Evolutionary conservation across 2,797 vertebrate genomes (phyloP).

Genomic region (Podarcis siculus): DNA sequence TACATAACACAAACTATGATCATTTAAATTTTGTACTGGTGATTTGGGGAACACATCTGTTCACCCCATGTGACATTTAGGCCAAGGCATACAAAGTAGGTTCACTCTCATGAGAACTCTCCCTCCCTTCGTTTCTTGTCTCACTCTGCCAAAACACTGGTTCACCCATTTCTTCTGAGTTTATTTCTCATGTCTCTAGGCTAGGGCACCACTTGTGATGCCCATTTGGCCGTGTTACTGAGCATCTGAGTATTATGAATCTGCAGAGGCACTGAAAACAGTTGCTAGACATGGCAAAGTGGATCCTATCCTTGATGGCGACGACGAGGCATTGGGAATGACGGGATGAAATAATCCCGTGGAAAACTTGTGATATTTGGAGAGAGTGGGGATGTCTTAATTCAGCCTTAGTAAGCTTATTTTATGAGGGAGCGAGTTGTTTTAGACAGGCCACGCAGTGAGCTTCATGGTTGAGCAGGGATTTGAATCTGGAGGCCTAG

Average conservation of each 20-base stretch:
- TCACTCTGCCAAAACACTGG: background rate
- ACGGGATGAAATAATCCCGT: background rate
- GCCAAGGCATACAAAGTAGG: background rate
- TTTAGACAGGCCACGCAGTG: background rate
- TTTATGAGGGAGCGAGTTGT: background rate
- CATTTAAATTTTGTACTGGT: background rate
- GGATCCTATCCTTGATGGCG: background rate
- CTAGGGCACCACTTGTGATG: background rate
- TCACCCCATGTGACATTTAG: background rate
- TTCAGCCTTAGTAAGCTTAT: background rate
- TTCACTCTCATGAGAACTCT: background rate
- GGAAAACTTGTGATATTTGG: background rate
- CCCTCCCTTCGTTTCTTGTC: too few species aligned
- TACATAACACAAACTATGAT: background rate
- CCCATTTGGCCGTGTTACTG: background rate
- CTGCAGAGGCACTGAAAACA: background rate
- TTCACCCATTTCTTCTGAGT: background rate
- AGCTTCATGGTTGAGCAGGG: background rate
- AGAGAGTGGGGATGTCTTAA: background rate
- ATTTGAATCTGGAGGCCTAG: background rate
- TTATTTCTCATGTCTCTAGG: background rate
- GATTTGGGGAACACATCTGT: background rate
- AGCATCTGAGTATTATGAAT: fast-evolving
- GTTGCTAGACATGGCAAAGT: background rate
- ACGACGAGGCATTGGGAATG: background rate